Evolutionary conservation across 2,888 invertebrate species (phyloP).

Genomic region (Conchocele bisecta): DNA sequence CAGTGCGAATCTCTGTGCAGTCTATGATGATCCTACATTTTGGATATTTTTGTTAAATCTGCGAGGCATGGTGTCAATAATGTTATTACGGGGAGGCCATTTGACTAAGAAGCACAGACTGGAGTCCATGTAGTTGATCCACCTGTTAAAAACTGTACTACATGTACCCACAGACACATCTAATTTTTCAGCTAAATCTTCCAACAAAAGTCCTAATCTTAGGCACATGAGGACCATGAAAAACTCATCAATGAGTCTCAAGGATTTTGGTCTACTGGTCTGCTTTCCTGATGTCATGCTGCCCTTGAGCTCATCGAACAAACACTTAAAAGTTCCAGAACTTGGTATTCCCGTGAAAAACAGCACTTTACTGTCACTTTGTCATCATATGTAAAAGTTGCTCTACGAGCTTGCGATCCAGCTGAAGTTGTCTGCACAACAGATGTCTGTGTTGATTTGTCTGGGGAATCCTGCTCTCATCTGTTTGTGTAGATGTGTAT

Average conservation of each 20-base stretch:
- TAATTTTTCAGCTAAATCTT: constrained; percentile 35
- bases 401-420: too few relatives aligned
- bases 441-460: too few relatives aligned
- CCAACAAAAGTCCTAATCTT: constrained; percentile 33
- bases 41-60: constrained; percentile 40
- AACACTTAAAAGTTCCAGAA: constrained; percentile 15
- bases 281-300: neutral
- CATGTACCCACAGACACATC: constrained; percentile 27
- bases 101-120: constrained; percentile 13
- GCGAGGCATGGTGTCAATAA: constrained; percentile 30
- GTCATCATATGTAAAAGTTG: too few relatives aligned
- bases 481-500: too few relatives aligned
- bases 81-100: constrained; percentile 25
- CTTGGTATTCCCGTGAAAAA: constrained; percentile 46
- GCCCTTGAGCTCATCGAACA: constrained; percentile 37
- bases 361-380: constrained; percentile 15
- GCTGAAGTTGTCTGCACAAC: too few relatives aligned
- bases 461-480: too few relatives aligned
- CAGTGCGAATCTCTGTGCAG: constrained; percentile 56
- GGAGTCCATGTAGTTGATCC: constrained; percentile 16
- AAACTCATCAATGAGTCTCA: constrained; percentile 36
- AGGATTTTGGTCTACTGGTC: constrained; percentile 23
- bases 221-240: constrained; percentile 34
- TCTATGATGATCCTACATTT: constrained; percentile 51
- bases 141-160: constrained; percentile 2